A percentile compares a stretch with the other conserved stretches of the same genome.
Conservation (phyloP, 2,797 vertebrate species). For the Eutrigla gurnardus region DNA sequence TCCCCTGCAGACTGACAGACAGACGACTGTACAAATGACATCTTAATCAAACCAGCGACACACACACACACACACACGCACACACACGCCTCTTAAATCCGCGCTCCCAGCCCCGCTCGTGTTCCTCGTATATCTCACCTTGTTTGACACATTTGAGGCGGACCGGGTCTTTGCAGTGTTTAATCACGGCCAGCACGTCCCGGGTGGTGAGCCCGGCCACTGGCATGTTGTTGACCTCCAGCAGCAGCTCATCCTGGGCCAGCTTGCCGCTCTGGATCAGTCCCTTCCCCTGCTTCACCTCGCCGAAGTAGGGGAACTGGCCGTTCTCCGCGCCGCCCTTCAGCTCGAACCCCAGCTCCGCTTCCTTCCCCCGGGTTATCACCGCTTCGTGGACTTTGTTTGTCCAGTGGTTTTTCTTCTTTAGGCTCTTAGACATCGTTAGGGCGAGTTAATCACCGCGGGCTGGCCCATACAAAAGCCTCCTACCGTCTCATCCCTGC, state of each 20-base stretch:
- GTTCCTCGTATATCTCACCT: constrained; percentile 84
- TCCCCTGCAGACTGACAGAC: constrained; percentile 53
- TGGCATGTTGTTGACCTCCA: constrained; percentile 99
- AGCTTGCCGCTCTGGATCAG: constrained; percentile 94
- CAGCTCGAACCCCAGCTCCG: constrained; percentile 96
- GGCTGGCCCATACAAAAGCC: constrained; percentile 75
- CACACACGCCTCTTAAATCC: constrained; percentile 11
- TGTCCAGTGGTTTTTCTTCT: constrained; percentile 99
- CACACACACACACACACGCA: constrained; percentile 6
- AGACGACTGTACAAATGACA: constrained; percentile 60
- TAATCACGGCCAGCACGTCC: constrained; percentile 97
- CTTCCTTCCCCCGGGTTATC: constrained; percentile 91
- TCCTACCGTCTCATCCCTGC: constrained; percentile 79
- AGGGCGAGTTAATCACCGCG: constrained; percentile 78
- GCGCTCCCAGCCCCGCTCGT: constrained; percentile 33
- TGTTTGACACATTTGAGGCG: constrained; percentile 98
- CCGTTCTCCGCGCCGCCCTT: constrained; percentile 96
- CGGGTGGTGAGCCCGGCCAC: constrained; percentile 97
- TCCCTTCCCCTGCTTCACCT: constrained; percentile 95
- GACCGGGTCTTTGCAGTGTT: constrained; percentile 98
- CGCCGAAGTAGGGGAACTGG: constrained; percentile 97
- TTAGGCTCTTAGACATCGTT: constrained; percentile 99
- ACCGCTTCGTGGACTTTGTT: constrained; percentile 99
- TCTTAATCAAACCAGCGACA: constrained; percentile 55
- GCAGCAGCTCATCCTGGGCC: constrained; percentile 92